These are phyloP conservation scores for Meliscaeva auricollis DNA, from an alignment of 2,888 invertebrate genomes.

Conservation along the genomic window DNA sequence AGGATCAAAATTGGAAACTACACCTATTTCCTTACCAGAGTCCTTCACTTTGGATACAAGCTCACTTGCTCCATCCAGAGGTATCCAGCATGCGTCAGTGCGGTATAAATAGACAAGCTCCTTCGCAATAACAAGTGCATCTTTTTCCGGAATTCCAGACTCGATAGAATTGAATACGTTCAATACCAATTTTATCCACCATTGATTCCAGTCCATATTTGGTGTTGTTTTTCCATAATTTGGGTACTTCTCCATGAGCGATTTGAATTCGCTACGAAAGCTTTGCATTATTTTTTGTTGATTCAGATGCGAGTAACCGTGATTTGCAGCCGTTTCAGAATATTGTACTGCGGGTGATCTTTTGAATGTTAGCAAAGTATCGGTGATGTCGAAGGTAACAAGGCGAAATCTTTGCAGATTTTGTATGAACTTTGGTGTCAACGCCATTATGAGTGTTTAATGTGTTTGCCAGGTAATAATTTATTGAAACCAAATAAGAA, in stretches of 20 bases:
- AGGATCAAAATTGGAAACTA: constrained; percentile 96
- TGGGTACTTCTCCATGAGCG: constrained; percentile 88
- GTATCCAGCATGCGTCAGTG: constrained; percentile 89
- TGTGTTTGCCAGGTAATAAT: not conserved
- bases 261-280: constrained; percentile 88
- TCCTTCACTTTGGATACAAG: constrained; percentile 85
- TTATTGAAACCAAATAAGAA: not conserved
- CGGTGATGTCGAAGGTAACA: constrained; percentile 95
- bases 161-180: constrained; percentile 79
- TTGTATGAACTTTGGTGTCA: constrained; percentile 77
- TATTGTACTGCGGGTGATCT: constrained; percentile 89
- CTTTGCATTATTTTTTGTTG: constrained; percentile 82
- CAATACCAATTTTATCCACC: constrained; percentile 89
- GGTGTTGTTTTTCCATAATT: constrained; percentile 90
- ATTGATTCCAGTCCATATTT: constrained; percentile 88
- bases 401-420: constrained; percentile 84
- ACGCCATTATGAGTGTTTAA: constrained; percentile 73
- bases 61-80: constrained; percentile 86
- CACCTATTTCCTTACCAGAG: constrained; percentile 86
- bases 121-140: constrained; percentile 84
- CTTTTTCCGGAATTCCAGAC: constrained; percentile 75
- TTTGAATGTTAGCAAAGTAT: constrained; percentile 91
- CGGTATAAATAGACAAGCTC: constrained; percentile 88
- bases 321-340: constrained; percentile 87
- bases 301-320: constrained; percentile 85